Base-by-base conservation (phyloP, 2,888 invertebrate genomes). In the Cacoxenus indagator region DNA sequence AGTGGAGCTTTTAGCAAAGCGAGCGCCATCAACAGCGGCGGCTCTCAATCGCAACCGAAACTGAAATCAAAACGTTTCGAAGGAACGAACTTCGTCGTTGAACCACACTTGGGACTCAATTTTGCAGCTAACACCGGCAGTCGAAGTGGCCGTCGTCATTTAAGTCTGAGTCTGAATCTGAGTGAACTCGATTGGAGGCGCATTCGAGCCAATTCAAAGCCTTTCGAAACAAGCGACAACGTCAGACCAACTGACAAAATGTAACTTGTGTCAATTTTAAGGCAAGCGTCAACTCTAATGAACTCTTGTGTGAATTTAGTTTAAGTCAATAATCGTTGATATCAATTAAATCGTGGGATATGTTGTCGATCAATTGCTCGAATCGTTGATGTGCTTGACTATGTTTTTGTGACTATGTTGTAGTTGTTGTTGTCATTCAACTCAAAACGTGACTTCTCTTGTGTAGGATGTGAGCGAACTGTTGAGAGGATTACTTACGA, bases 271-370 rank as follows among this genome's bases (percentile, higher is more conserved):
- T 81, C 81, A 81, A 76, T 81, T 81, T 83, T 78, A 80, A 83
- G 78, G 78, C 83, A 83, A 83, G 82, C 84, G 83, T 81, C 81
- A 81, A 82, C 83, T 81, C 84, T 81, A 81, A 81, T 81, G 81
- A 81, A 81, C 81, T 83, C 81, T 83, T 81, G 81, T 82, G 81
- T 83, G 81, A 82, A 83, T 82, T 81, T 81, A 76, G 80, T 76
- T 80, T 81, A 81, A 82, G 76, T 80, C 78, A 82, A 82, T 75
- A 77, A 76, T 78, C 73, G 78, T 76, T 79, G 81, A 82, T 80
- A 83, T 81, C 81, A 82, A 82, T 81, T 81, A 82, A 81, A 82
- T 64, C n/a, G 51, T 67, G 66, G 66, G 66, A 67, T 57, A 67
- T 59, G 66, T 46, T 43, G 55, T 24, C 31, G 27, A 22, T 24